These are phyloP conservation scores for Ferrisia virgata DNA, from an alignment of 2,888 invertebrate species.

Conservation along the genomic window DNA sequence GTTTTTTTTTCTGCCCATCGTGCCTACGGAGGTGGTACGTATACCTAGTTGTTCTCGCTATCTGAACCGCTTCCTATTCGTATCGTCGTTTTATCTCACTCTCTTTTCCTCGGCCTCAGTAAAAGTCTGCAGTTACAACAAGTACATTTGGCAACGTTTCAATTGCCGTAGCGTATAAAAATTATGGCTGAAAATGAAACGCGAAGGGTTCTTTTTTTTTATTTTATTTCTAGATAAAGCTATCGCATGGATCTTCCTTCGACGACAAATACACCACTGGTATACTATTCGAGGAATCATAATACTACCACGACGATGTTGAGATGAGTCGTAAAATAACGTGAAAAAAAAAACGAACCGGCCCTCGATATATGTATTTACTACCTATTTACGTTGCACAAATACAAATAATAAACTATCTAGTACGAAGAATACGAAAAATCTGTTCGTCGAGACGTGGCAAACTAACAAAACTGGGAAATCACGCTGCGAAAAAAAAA, in stretches of 20 bases:
- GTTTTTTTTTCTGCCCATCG: not conserved
- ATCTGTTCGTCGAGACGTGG: not conserved
- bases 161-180: constrained; percentile 12
- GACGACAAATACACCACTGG: not conserved
- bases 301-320: not conserved
- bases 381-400: too few species aligned
- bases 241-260: too few species aligned
- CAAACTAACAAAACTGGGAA: not conserved
- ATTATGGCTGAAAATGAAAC: not conserved
- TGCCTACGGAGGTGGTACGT: too few species aligned
- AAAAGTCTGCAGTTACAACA: not conserved
- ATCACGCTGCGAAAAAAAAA: not conserved
- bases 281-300: not conserved
- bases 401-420: too few species aligned
- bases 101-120: not conserved
- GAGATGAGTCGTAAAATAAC: too few species aligned
- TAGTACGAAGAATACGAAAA: too few species aligned
- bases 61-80: too few species aligned
- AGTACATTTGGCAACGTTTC: constrained; percentile 23
- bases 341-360: too few species aligned
- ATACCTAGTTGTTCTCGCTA: too few species aligned
- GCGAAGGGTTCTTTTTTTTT: not conserved
- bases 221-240: not conserved
- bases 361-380: too few species aligned
- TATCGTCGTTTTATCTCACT: too few species aligned